Evolutionary conservation across 2,797 vertebrate genomes (phyloP), one percentile per base, ranked within the genome.

Genomic region (Acanthopagrus latus): DNA sequence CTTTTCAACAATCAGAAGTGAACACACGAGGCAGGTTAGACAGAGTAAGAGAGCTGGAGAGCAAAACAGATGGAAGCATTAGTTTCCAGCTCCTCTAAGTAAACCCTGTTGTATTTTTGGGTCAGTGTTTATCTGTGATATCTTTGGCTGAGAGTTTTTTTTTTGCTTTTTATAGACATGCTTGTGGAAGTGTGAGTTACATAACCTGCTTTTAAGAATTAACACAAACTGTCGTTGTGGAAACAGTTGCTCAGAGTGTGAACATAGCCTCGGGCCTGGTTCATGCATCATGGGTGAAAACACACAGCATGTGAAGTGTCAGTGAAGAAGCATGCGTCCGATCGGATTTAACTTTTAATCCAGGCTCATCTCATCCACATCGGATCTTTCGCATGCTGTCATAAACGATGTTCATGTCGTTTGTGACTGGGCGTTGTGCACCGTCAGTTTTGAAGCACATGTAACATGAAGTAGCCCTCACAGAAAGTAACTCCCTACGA

Each of bases 391-490:
- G 47, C 50, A 55, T 57, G 60, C 33, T 0, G 29, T 65, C 6
- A 48, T 64, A 43, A 74, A 71, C 43, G 51, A 25, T 20, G 27
- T 60, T 64, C 84, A 83, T 86, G 83, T 86, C 79, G 86, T 71
- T 74, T 76, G 51, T 56, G 59, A 80, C 33, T 9, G 33, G 33
- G 1, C 33, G 8, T 9, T 38, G 33, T 38, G 33, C 7, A 7
- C 3, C 33, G 7, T 56, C 41, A 52, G 9, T 65, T 82, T 64
- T 20, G 51, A 76, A 33, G 78, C 10, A 29, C 57, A 80, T 80
- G 78, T 89, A 90, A 80, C 85, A 85, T 87, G 82, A 92, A 85
- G 76, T 87, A 84, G 85, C 72, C 43, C 70, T 68, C 29, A 23
- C 11, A 76, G 21, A 50, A 50, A 66, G 46, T 2, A 57, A 64